Base-by-base conservation (phyloP, 2,113 vertebrate genomes). In the Sinocyclocheilus maitianheensis region DNA sequence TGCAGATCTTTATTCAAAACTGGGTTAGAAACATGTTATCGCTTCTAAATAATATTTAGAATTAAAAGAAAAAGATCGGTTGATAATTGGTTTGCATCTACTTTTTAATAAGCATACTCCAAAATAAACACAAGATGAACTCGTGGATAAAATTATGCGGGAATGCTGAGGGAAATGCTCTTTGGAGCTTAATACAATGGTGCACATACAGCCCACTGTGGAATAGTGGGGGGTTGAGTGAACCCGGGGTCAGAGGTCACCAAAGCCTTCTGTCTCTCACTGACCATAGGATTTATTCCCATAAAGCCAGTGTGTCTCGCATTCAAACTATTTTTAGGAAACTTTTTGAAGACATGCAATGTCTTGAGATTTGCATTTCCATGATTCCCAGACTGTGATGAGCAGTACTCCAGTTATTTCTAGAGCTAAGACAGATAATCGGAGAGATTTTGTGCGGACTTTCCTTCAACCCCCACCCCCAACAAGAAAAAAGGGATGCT, bases 211-310 rank as follows among this genome's bases (percentile, higher is more conserved):
- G n/a, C 40, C 37, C 65, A 55, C 78, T 69, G 65, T 86, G 65
- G 53, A 58, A 90, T 91, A 91, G 85, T 90, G 90, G 91, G 90
- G 90, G 90, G 89, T 88, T 90, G 91, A 87, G 89, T 94, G 91
- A 88, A 77, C 91, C 91, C 62, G 87, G 89, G 94, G 95, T 95
- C 89, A 92, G 71, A 95, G 96, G 96, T 95, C 95, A 93, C 92
- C 14, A 14, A 88, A 94, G 93, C 94, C 93, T 94, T 94, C 94
- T 95, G 94, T 92, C 92, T 94, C 94, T 93, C 95, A 95, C 93
- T 93, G 94, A 93, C 95, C 95, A 95, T 91, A 88, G 86, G 85
- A 89, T 91, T 86, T 86, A 92, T 91, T 89, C 91, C 85, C 46
- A 74, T 63, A 85, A 84, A 84, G 84, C 88, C 34, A 5, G 62